Base-by-base conservation (phyloP, 2,888 invertebrate species). In the Dicranocentrus wangi region DNA sequence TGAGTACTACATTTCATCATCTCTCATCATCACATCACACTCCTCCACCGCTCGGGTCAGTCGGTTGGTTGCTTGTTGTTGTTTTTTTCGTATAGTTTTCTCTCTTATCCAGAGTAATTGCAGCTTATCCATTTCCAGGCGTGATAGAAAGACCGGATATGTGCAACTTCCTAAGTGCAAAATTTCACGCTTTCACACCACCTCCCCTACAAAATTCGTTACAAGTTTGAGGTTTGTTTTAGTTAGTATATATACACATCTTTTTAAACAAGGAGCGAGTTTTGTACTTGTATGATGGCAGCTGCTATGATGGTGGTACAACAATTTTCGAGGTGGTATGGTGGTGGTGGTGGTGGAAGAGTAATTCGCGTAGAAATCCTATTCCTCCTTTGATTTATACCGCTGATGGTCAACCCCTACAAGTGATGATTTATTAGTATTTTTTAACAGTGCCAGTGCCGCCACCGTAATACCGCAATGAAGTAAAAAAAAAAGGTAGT, bases 281-380 rank as follows among this genome's bases (percentile, higher is more conserved):
- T 13, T 39, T 5, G 7, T 13, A 5, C 39, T 8, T 39, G 7
- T 13, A 39, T 39, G 5, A 5, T 13, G 13, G 39, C 5, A 8
- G 13, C 5, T 13, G 5, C 39, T 39, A 8, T 39, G 5, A 13
- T 39, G 39, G 39, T 13, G 39, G 39, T 8, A 39, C 39, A 39
- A 8, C 39, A 39, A 39, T 5, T 39, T 39, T 39, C 13, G 7
- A 39, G 5, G 39, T 39, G 5, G 15, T 15, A 51, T 17, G n/a
- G 19, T 2, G n/a, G 3, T 51, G 51, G 51, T 15, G 51, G 68
- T 32, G 28, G n/a, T n/a, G n/a, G 53, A 17, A 25, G 17, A 51
- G 19, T 66, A 75, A 75, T 75, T 75, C 75, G 65, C 55, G n/a
- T 75, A 58, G 75, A 75, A 75, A 66, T 75, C 66, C 75, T 66